Base-by-base conservation (phyloP, 2,113 vertebrate genomes). In the Scalopus aquaticus region DNA sequence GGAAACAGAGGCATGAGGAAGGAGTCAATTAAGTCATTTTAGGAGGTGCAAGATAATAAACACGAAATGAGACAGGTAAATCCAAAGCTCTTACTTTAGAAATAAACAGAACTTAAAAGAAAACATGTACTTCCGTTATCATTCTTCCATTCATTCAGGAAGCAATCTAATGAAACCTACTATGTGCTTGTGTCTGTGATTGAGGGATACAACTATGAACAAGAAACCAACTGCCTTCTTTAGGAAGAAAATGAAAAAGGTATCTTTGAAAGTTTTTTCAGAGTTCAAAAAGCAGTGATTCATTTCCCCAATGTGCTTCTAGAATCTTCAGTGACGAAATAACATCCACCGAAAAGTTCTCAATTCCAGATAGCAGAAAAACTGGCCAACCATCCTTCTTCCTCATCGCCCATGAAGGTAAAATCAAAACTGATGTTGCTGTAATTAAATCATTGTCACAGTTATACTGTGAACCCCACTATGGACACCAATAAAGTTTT, bases 41-140 rank as follows among this genome's bases (percentile, higher is more conserved):
- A 70, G 44, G 72, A 90, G 10, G n/a, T 35, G 77, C 9, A 65
- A 91, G 54, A 81, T 37, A 86, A n/a, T 32, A 30, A 87, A 81
- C 65, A 62, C 80, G 22, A 32, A 19, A 77, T 7, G n/a, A 85
- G n/a, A 84, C 73, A 9, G 28, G 9, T 51, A 94, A 94, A 94
- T 70, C 28, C 62, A 60, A 95, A 69, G 64, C 24, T 37, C 13
- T 44, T 76, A 32, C 86, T 93, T 72, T 4, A 93, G 49, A 64
- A 91, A 86, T 82, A 28, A 92, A 81, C 6, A 86, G n/a, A 88
- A 86, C 22, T 78, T 81, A 84, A 37, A n/a, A 93, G n/a, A 87
- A 87, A 91, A 46, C 20, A 49, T 30, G 9, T 13, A 37, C 42
- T 72, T 87, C 32, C 46, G 84, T 2, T 37, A 67, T 30, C 56